Conservation (phyloP, 2,113 vertebrate genomes). For the Pteronura brasiliensis region DNA sequence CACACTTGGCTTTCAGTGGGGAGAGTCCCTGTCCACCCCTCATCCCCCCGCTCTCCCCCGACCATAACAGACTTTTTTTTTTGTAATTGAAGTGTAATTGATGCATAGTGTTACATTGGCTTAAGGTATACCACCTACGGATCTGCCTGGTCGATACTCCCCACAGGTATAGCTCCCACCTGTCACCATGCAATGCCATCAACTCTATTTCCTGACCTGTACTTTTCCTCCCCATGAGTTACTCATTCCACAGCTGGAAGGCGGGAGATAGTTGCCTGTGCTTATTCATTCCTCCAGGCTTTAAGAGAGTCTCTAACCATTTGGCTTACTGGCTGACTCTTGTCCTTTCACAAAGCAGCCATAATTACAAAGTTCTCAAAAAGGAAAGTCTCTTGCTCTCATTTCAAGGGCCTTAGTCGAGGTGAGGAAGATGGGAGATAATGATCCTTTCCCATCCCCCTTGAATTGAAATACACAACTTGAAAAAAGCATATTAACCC, state of each 20-base stretch:
- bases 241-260: not conserved
- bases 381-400: not conserved
- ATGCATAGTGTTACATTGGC: not conserved
- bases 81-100: not conserved
- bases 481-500: slow-evolving; percentile 15
- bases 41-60: not conserved
- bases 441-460: not conserved
- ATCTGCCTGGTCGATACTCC: not conserved
- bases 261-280: slow-evolving; percentile 35
- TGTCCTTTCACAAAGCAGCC: not conserved
- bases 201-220: not conserved
- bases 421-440: not conserved
- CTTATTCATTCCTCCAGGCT: slow-evolving; percentile 37
- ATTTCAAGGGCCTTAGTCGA: not conserved
- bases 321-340: slow-evolving; percentile 6
- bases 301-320: slow-evolving; percentile 31
- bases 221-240: not conserved
- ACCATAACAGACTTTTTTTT: not conserved
- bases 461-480: slow-evolving; percentile 12
- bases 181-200: not conserved
- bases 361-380: not conserved
- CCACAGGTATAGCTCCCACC: not conserved
- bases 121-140: not conserved
- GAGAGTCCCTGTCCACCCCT: not conserved
- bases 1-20: not conserved